phyloP scores from a whole-genome alignment of 2,888 invertebrate genomes.

The Watsonalla binaria region DNA sequence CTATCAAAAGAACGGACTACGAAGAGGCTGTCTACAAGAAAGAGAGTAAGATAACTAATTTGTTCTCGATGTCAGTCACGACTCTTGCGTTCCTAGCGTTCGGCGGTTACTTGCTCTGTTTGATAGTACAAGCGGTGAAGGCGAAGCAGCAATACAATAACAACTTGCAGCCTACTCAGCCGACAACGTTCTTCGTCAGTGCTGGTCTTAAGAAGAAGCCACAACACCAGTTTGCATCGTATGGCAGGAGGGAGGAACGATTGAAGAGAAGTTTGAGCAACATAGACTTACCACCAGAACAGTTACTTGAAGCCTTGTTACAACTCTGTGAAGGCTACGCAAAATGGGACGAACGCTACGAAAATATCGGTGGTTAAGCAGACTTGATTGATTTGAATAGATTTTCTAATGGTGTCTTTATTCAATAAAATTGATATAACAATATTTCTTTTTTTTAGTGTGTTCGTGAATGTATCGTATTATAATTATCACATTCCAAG shows the following conservation, averaged over 20 bases:
- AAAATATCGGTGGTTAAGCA: not conserved
- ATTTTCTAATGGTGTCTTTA: too few species aligned
- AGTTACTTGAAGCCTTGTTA: conserved; percentile 71
- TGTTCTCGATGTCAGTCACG: conserved; percentile 88
- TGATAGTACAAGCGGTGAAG: conserved; percentile 86
- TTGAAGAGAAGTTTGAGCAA: conserved; percentile 30
- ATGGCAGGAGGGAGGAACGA: conserved; percentile 48
- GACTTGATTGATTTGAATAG: not conserved
- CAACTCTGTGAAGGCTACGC: conserved; percentile 78
- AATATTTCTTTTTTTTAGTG: too few species aligned
- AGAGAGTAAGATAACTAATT: conserved; percentile 81
- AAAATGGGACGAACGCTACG: conserved; percentile 55
- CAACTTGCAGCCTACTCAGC: conserved; percentile 44
- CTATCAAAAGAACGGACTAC: conserved; percentile 61
- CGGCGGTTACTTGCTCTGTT: conserved; percentile 88
- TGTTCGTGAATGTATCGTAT: too few species aligned
- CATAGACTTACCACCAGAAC: conserved; percentile 58
- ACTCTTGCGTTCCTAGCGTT: conserved; percentile 90
- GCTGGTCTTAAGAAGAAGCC: conserved; percentile 68
- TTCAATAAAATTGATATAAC: too few species aligned
- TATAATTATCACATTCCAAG: too few species aligned
- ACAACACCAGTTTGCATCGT: conserved; percentile 55
- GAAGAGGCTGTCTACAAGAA: conserved; percentile 70
- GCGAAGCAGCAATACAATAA: conserved; percentile 73
- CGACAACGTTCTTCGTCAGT: conserved; percentile 55